Base-by-base conservation (phyloP, 2,113 vertebrate genomes). In the Carollia perspicillata region DNA sequence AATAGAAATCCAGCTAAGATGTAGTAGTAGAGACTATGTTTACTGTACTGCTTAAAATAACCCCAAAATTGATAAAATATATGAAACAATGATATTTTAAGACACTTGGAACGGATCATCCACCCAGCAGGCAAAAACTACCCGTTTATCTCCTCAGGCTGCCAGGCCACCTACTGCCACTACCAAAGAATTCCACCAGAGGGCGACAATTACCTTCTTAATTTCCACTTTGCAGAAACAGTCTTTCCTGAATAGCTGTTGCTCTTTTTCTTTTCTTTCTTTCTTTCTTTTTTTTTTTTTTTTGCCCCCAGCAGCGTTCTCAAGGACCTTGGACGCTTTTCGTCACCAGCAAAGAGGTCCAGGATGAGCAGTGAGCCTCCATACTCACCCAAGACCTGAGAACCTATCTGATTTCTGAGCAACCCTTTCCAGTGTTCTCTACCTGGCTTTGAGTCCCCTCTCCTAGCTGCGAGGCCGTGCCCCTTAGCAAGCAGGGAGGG, bases 181-280 rank as follows among this genome's bases (percentile, higher is more conserved):
- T 95, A n/a, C 86, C 78, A 72, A 81, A 14, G 4, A 72, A n/a
- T 8, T 3, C 96, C 96, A 95, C 85, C 23, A 71, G 96, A 69
- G 0, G 93, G 47, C 55, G 13, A 65, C 63, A 91, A 88, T 90
- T 86, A 79, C 60, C 14, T 72, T 89, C 66, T 86, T 30, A n/a
- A 16, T 60, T 88, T 72, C 84, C 44, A 40, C 55, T 84, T 33
- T 44, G 1, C n/a, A 42, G 42, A 42, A 42, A 42, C 42, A 42
- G 42, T 42, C 42, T 8, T 5, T 42, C 42, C 42, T 5, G 42
- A 42, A 42, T 8, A 42, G 42, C 42, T 5, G 42, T 42, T 42
- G 4, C 42, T 42, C 8, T 42, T 8, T 42, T 42, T 42, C 42
- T 42, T 42, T 42, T 42, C 42, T 42, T 42, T 42, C 42, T 42